Base-by-base conservation (phyloP, 92 coral and sea anemone genomes). In the Phenganax marumi region DNA sequence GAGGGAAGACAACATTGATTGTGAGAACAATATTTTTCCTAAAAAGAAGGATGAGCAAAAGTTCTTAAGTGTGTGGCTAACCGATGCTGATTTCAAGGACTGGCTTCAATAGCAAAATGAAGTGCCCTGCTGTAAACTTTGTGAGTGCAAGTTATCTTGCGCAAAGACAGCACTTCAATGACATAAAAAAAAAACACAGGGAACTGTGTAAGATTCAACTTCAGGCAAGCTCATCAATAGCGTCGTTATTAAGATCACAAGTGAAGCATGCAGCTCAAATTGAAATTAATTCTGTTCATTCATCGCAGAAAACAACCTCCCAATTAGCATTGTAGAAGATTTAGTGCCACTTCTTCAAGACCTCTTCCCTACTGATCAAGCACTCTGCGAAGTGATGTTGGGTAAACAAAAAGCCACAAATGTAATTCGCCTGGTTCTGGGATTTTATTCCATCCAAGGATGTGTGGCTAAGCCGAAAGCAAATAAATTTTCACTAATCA, bases 371-470 rank as follows among this genome's bases (percentile, higher is more conserved):
- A 12, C 63, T 8, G 63, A 56, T 56, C 63, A 8, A 10, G 63
- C 63, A 8, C 63, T 56, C 12, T 21, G 43, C 13, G 69, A 63
- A 63, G 69, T 63, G 26, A 63, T 6, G 33, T 22, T 63, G 6
- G 43, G 69, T 11, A 63, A 63, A 22, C 69, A 63, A 63, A 63
- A 63, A 22, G 69, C 69, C 26, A 63, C 69, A 18, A 63, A 63
- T 63, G 69, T 63, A 14, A 63, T 63, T 16, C 69, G 69, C 33
- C 69, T 19, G 16, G 69, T 63, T 18, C 69, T 16, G 5, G 43
- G 69, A 3, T 63, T 63, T 63, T 22, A 63, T 63, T 18, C 69
- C 16, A 63, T 63, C 33, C 26, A 63, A 18, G 69, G 24, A 63
- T 18, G 69, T 63, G 69, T 63, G 5, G 26, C 69, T 16, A 22